These are phyloP conservation scores for Eidolon dupreanum DNA, from an alignment of 2,797 vertebrate species.

Conservation along the genomic window DNA sequence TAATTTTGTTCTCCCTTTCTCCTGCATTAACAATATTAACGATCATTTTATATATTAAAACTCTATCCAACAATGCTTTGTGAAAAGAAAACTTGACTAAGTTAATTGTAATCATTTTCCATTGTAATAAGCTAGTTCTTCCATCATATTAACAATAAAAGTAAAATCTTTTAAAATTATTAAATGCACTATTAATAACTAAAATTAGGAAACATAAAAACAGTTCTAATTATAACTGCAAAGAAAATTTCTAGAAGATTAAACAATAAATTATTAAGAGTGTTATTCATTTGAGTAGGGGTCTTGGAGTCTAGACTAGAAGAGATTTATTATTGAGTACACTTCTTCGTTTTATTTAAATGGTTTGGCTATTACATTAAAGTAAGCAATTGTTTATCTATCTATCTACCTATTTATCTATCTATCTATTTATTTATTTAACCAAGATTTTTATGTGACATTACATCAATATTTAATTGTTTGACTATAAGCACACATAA, in stretches of 20 bases:
- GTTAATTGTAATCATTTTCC: neutral
- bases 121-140: neutral
- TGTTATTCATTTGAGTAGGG: neutral
- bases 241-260: neutral
- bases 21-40: neutral
- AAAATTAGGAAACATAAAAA: slow-evolving; percentile 9
- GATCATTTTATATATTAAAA: neutral
- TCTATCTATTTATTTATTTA: too few relatives aligned
- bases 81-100: neutral
- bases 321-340: neutral
- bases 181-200: neutral
- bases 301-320: neutral
- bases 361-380: neutral
- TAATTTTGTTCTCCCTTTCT: neutral
- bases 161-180: neutral
- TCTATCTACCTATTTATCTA: too few relatives aligned
- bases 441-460: too few relatives aligned
- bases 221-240: neutral
- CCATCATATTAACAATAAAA: neutral
- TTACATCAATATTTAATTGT: too few relatives aligned
- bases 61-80: neutral
- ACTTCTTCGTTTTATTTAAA: neutral
- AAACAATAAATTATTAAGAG: neutral
- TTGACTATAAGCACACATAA: too few relatives aligned
- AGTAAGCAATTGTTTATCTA: neutral